Evolutionary conservation across 2,797 vertebrate species (phyloP), one percentile per base, ranked within the genome.

Genomic region (Syndactyla subalaris): DNA sequence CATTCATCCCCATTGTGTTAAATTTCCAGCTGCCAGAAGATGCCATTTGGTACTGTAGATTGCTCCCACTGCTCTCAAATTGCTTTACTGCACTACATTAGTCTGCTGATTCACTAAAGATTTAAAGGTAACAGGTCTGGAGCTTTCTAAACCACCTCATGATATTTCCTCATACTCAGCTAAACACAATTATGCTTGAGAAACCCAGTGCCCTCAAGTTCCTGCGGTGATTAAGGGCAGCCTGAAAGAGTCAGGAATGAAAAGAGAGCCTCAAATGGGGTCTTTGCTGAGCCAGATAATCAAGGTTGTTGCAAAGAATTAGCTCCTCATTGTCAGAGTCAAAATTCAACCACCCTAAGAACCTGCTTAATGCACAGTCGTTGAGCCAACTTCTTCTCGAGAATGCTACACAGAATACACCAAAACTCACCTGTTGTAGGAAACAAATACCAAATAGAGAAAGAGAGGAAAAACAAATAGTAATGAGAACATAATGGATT

Each of bases 41-140:
- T 81, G 39, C 20, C 55, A 62, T 82, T 90, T 90, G 84, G 32
- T 51, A 75, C 52, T 9, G 1, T 21, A 66, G 59, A 70, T 70
- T 71, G 36, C 51, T 94, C 73, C 55, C 59, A 52, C 27, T 76
- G 38, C 62, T 92, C 77, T 73, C 77, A 88, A 62, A 92, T 84
- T 81, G 72, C 78, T 77, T 90, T 87, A 27, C 55, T 77, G 90
- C 39, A n/a, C 68, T 81, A 41, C 27, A 61, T 92, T 76, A 72
- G 66, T 88, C 68, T 95, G 51, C 48, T 89, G 84, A 92, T 89
- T 85, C 85, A 85, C 70, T 89, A 22, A 65, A 91, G 39, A 71
- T 91, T 93, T 88, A 89, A 92, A 94, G 49, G 41, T 67, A 93
- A 83, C 5, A 13, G 46, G 52, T 84, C 87, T 95, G 80, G 39